phyloP scores from a whole-genome alignment of 2,888 invertebrate species.

The Cryptus armator region DNA sequence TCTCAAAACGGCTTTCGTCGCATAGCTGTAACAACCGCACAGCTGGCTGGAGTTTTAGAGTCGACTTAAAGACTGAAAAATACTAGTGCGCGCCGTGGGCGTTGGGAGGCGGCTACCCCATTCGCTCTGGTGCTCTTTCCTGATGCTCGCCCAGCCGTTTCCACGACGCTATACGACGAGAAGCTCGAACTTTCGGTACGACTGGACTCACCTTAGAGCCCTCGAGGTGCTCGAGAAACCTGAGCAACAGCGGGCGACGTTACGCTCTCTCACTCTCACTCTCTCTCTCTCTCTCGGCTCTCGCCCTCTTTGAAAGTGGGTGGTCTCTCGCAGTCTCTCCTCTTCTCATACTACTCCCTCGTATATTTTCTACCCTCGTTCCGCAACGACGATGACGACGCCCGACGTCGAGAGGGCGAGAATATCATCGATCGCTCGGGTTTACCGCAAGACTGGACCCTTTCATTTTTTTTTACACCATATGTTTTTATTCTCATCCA shows the following conservation, averaged over 20 bases:
- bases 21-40: background rate
- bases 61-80: slow-evolving; percentile 36
- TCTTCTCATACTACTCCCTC: slow-evolving; percentile 31
- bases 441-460: slow-evolving; percentile 16
- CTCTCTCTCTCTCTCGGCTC: background rate
- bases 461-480: slow-evolving; percentile 25
- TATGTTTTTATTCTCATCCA: slow-evolving; percentile 6
- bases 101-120: slow-evolving; percentile 19
- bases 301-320: slow-evolving; percentile 29
- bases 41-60: slow-evolving; percentile 46
- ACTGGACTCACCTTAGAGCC: slow-evolving; percentile 49
- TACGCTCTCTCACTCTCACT: slow-evolving; percentile 8
- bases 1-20: slow-evolving; percentile 53
- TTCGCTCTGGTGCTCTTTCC: slow-evolving; percentile 42
- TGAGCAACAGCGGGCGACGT: slow-evolving; percentile 35
- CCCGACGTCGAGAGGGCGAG: slow-evolving; percentile 41
- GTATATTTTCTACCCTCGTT: slow-evolving; percentile 25
- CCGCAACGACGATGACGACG: slow-evolving; percentile 27
- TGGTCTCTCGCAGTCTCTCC: slow-evolving; percentile 16
- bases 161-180: slow-evolving; percentile 32
- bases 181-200: slow-evolving; percentile 54
- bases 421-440: slow-evolving; percentile 55
- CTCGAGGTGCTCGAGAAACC: slow-evolving; percentile 30
- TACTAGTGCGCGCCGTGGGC: slow-evolving; percentile 30
- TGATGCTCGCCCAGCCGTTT: slow-evolving; percentile 44